These are phyloP conservation scores for Melopsittacus undulatus DNA, from an alignment of 2,797 vertebrate species.

Conservation along the genomic window DNA sequence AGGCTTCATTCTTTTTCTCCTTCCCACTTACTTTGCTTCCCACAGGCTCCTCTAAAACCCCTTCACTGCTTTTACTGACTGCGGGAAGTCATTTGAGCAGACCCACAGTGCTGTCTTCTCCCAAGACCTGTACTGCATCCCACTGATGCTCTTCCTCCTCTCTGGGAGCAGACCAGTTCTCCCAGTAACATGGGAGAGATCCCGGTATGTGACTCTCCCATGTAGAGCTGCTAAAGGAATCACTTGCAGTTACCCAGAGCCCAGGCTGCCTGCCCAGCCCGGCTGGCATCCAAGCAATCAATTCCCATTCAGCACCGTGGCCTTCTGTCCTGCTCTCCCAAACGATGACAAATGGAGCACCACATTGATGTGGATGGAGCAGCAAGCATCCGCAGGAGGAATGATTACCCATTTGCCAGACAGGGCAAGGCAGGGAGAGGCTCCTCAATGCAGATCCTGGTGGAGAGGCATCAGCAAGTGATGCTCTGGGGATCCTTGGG, in stretches of 20 bases:
- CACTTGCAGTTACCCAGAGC: neutral
- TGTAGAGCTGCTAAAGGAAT: rapidly evolving
- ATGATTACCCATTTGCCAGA: neutral
- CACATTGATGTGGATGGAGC: neutral
- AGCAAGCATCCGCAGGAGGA: neutral
- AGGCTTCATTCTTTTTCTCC: neutral
- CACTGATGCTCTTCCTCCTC: neutral
- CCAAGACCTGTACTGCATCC: neutral
- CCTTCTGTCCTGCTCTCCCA: neutral
- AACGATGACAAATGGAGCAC: neutral
- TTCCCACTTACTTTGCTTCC: neutral
- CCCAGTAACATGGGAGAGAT: neutral
- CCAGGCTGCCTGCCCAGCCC: neutral
- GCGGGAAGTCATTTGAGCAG: neutral
- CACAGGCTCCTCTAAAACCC: neutral
- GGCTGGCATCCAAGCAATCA: neutral
- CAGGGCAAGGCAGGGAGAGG: neutral
- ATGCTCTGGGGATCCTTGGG: neutral
- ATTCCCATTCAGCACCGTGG: neutral
- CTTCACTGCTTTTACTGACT: rapidly evolving
- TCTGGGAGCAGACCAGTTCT: neutral
- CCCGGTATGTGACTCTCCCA: rapidly evolving
- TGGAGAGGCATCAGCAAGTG: neutral
- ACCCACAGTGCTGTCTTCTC: rapidly evolving
- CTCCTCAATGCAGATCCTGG: neutral